Evolutionary conservation across 2,888 invertebrate species (phyloP).

Genomic region (Pachycephus smyrnensis): DNA sequence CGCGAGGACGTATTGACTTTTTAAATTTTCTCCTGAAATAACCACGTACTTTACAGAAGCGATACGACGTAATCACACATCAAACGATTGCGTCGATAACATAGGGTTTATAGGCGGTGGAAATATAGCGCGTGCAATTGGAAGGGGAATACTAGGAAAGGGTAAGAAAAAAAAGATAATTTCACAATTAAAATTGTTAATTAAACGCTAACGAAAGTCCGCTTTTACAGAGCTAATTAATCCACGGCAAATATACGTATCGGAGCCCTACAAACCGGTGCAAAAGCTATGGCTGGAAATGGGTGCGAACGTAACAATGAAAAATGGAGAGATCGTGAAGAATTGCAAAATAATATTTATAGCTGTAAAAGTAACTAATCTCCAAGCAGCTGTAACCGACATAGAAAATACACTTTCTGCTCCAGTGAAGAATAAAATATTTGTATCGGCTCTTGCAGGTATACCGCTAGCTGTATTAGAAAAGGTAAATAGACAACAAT

Average conservation of each 20-base stretch:
- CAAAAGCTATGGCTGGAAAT: conserved; percentile 74
- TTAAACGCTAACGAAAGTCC: neutral
- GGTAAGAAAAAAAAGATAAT: neutral
- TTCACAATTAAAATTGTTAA: neutral
- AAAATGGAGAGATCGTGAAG: conserved; percentile 74
- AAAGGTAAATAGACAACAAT: conserved; percentile 65
- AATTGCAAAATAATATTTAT: conserved; percentile 81
- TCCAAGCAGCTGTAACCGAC: conserved; percentile 70
- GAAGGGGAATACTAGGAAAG: conserved; percentile 14
- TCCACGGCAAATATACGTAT: conserved; percentile 74
- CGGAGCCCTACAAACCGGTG: conserved; percentile 76
- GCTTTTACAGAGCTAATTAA: conserved; percentile 70
- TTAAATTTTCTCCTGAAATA: no score
- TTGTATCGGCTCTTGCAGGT: conserved; percentile 86
- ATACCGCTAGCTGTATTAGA: conserved; percentile 73
- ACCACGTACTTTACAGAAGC: neutral
- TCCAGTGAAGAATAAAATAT: conserved; percentile 69
- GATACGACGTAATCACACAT: neutral
- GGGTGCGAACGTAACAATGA: conserved; percentile 71
- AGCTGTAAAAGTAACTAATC: conserved; percentile 85
- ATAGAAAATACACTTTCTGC: conserved; percentile 56
- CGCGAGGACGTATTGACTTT: no score
- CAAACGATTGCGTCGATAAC: neutral
- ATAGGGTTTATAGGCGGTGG: conserved; percentile 15
- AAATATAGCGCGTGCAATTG: conserved; percentile 16